Base-by-base conservation (phyloP, 2,797 vertebrate genomes). In the Menidia menidia region DNA sequence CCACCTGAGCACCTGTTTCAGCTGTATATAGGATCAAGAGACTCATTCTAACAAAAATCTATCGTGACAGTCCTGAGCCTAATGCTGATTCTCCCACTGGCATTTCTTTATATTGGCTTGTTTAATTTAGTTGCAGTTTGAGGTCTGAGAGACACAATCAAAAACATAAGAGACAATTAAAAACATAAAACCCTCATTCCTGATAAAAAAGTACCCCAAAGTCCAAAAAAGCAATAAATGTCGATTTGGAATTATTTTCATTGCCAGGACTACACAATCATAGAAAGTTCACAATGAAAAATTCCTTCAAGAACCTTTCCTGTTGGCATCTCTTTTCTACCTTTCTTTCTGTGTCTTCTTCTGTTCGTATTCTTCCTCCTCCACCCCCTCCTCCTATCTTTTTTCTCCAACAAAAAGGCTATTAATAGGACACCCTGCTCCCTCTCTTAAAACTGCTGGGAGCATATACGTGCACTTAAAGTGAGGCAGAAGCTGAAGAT, bases 351-450 rank as follows among this genome's bases (percentile, higher is more conserved):
- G 56, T 70, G 66, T 90, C 83, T 75, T 72, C 77, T 75, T 79
- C 60, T 50, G 64, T 79, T 78, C 73, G 74, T 48, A 47, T 66
- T 79, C 63, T 74, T 79, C 71, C 41, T 73, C 75, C 72, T 84
- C 60, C 67, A 25, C 25, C 1, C 73, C 78, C 67, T 73, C 57
- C 76, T 82, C 60, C 61, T 66, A 5, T 55, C 83, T 60, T 82
- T 67, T 88, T 83, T 85, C 85, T 71, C 78, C 68, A 82, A 87
- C 85, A 86, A 89, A 88, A 90, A 81, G 18, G 78, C 85, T 94
- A 92, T 93, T 91, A 92, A 90, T 93, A 93, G 89, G 80, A 74
- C 73, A 73, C 57, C 67, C 78, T 77, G 73, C 75, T 79, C 83
- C 80, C 73, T 75, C 82, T 82, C 81, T 85, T 78, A 83, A 39